Base-by-base conservation (phyloP, 2,888 invertebrate species). In the Drosophila fungiperda region DNA sequence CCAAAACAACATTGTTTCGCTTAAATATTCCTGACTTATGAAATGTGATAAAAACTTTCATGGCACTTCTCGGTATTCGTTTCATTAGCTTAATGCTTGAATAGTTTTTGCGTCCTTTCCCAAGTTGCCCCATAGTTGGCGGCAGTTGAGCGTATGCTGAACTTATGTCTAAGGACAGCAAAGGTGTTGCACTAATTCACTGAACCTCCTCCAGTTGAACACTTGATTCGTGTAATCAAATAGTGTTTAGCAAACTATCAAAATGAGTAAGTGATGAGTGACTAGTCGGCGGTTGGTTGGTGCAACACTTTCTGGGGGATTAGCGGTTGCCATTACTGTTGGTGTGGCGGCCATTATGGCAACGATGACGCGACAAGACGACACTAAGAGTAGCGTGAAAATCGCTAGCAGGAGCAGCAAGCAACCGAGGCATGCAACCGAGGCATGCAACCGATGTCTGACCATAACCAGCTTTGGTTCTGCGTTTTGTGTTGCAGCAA, bases 51-150 rank as follows among this genome's bases (percentile, higher is more conserved):
- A 60, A 67, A 76, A 85, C 64, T 69, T 73, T 62, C 53, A 58
- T 48, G 36, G 40, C 55, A 57, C 29, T 48, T 48, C 52, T 55
- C 17, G 33, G 42, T 55, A 54, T 83, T 68, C 73, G 68, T 77
- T 83, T 87, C 76, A 87, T 87, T 87, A 83, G 76, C 71, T 60
- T 84, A 89, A 79, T 79, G 53, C 76, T 73, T 61, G 50, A 82
- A 67, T 50, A 76, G 75, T 73, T 80, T 76, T 76, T 69, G 40
- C 50, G 11, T 29, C 63, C 62, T 55, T 63, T 40, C 3, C 59
- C 61, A 69, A 83, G 61, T 77, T 76, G 63, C 58, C 70, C 52
- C 72, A 78, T 64, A 66, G 29, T 67, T 50, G 20, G 1, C 9
- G 32, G 20, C 3, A 32, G 9, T 29, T 15, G 20, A 42, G 6